Percentiles rank a stretch among this genome's conserved stretches.
Evolutionary conservation across 64 coral and sea anemone genomes (phyloP).

Genomic region (Catalaphyllia jardinei): DNA sequence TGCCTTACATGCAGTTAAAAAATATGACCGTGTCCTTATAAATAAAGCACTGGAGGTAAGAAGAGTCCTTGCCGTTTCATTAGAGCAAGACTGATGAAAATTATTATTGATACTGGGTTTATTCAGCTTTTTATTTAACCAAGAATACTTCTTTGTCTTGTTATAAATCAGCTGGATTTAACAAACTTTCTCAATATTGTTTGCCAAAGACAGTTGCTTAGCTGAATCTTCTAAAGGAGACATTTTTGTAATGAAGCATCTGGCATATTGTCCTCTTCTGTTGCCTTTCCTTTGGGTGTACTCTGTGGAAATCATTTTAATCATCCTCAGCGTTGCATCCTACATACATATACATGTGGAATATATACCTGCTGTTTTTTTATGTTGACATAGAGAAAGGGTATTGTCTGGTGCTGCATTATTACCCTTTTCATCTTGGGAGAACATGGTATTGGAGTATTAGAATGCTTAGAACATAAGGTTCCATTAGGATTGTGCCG

Average conservation of each 20-base stretch:
- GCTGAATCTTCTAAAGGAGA: neutral
- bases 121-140: too few relatives aligned
- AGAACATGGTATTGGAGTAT: neutral
- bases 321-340: neutral
- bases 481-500: too few relatives aligned
- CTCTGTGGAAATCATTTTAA: neutral
- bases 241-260: neutral
- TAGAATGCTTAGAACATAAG: neutral
- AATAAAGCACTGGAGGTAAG: constrained; percentile 71
- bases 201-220: too few relatives aligned
- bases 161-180: neutral
- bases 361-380: too few relatives aligned
- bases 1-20: constrained; percentile 73
- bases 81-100: neutral
- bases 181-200: too few relatives aligned
- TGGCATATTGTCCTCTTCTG: neutral
- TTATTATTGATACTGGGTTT: too few relatives aligned
- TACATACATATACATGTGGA: neutral
- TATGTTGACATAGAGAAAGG: neutral
- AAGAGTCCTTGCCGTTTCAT: neutral
- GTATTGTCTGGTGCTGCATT: neutral
- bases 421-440: neutral
- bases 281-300: neutral
- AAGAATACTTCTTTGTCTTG: neutral
- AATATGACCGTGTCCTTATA: constrained; percentile 71